Percentiles rank a stretch among this genome's conserved stretches.
phyloP scores from a whole-genome alignment of 1,140 invertebrate species.

The Berghia stephanieae region DNA sequence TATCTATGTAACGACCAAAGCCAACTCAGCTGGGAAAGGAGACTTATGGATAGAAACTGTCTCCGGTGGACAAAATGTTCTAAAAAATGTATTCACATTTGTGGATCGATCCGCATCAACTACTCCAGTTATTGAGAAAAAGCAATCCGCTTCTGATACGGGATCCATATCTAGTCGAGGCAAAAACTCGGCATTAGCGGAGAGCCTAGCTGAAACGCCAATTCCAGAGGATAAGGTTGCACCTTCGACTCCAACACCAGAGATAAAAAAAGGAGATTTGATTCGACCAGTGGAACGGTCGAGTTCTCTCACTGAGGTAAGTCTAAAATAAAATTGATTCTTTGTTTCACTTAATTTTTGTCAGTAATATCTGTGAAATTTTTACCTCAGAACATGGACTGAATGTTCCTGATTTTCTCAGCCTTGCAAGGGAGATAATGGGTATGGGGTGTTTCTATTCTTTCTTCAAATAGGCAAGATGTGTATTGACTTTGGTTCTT shows the following conservation, averaged over 20 bases:
- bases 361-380: background rate
- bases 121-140: background rate
- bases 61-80: slow-evolving; percentile 56
- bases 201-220: background rate
- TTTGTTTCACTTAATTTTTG: background rate
- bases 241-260: background rate
- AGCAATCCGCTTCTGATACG: background rate
- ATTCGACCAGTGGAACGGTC: slow-evolving; percentile 7
- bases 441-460: too few species aligned
- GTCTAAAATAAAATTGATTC: background rate
- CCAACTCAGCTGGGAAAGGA: slow-evolving; percentile 52
- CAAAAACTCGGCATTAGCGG: slow-evolving; percentile 6
- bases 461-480: too few species aligned
- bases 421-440: too few species aligned
- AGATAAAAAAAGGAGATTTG: background rate
- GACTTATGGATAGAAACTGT: slow-evolving; percentile 59
- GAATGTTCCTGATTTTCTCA: too few species aligned
- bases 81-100: slow-evolving; percentile 53
- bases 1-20: slow-evolving; percentile 56
- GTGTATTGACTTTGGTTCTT: too few species aligned
- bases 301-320: slow-evolving; percentile 20
- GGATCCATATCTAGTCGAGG: slow-evolving; percentile 14
- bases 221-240: slow-evolving; percentile 11
- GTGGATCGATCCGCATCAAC: slow-evolving; percentile 37
- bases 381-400: too few species aligned